A percentile compares a stretch with the other conserved stretches of the same genome.
phyloP scores from a whole-genome alignment of 2,797 vertebrate genomes.

The Cyprinodon diabolis region DNA sequence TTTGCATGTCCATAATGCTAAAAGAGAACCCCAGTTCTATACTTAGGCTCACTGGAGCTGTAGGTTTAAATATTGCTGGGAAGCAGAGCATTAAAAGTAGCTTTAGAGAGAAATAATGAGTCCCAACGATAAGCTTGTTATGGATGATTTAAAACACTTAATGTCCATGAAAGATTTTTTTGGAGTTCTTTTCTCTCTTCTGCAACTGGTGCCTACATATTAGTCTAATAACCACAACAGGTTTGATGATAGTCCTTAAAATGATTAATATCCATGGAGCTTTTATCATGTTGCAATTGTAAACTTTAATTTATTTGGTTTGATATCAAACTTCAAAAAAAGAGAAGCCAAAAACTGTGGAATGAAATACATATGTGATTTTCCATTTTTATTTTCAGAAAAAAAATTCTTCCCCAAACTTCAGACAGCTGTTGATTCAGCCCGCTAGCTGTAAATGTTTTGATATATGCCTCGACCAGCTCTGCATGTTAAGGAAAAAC shows the following conservation, averaged over 20 bases:
- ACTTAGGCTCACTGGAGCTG: constrained; percentile 77
- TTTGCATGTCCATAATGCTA: constrained; percentile 81
- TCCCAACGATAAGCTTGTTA: constrained; percentile 72
- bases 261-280: neutral
- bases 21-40: constrained; percentile 71
- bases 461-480: neutral
- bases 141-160: constrained; percentile 75
- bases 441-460: neutral
- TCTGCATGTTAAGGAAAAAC: neutral
- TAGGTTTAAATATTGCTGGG: constrained; percentile 76
- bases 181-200: constrained; percentile 18
- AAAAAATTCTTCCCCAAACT: neutral
- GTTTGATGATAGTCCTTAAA: neutral
- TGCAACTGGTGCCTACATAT: constrained; percentile 1
- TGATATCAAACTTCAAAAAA: neutral
- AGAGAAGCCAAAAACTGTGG: neutral
- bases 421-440: neutral
- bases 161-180: constrained; percentile 32
- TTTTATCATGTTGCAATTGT: neutral
- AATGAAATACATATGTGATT: neutral
- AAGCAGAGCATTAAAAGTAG: constrained; percentile 64
- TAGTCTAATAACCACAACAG: neutral
- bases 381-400: neutral
- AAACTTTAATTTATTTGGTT: neutral
- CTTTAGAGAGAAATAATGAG: constrained; percentile 69